Evolutionary conservation across 2,888 invertebrate genomes (phyloP).

Genomic region (Latrodectus hesperus): DNA sequence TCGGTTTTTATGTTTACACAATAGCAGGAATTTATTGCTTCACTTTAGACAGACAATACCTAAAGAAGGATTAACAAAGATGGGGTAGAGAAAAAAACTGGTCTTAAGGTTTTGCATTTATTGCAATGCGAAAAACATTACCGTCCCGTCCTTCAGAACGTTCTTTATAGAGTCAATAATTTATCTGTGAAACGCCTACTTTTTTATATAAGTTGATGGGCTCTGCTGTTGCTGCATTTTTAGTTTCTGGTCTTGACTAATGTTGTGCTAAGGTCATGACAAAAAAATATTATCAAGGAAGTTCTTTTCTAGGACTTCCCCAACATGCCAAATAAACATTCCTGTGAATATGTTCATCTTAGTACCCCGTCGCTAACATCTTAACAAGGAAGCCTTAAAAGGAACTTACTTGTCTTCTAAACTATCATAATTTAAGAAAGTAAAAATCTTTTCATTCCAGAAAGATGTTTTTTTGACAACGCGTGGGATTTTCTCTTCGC

Average conservation of each 20-base stretch:
- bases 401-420: no score
- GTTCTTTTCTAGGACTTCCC: conserved; percentile 28
- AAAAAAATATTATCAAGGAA: conserved; percentile 40
- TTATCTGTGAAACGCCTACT: conserved; percentile 16
- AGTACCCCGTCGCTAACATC: conserved; percentile 22
- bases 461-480: no score
- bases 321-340: conserved; percentile 20
- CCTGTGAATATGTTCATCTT: conserved; percentile 23
- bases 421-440: no score
- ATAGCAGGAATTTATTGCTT: no score
- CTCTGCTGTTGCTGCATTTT: conserved; percentile 20
- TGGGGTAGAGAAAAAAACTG: no score
- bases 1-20: no score
- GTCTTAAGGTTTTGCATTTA: no score
- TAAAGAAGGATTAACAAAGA: no score
- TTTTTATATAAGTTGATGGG: conserved; percentile 21
- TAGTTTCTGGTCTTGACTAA: conserved; percentile 20
- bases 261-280: conserved; percentile 33
- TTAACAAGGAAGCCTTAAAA: conserved; percentile 5
- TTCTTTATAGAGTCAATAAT: conserved; percentile 30
- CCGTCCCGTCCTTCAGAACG: conserved; percentile 16
- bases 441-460: no score
- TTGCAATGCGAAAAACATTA: conserved; percentile 8
- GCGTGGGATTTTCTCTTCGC: no score
- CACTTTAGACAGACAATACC: no score